Evolutionary conservation across 2,113 vertebrate genomes (phyloP).

Genomic region (Otolemur garnettii): DNA sequence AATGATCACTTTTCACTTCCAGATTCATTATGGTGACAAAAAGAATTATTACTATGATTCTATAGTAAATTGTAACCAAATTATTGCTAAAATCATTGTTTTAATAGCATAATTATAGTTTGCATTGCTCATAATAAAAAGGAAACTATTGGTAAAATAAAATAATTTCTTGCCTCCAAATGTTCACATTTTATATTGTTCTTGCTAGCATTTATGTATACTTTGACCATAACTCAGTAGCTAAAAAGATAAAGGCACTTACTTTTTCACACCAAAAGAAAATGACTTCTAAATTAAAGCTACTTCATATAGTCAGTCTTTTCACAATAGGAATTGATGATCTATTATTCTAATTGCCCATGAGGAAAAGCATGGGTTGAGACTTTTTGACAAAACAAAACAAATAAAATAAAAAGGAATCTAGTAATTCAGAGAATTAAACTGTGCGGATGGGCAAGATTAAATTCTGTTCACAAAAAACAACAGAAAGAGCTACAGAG

Average conservation of each 20-base stretch:
- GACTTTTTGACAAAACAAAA: slow-evolving; percentile 79
- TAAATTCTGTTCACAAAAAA: slow-evolving; percentile 70
- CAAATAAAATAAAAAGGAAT: slow-evolving; percentile 63
- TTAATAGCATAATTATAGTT: slow-evolving; percentile 49
- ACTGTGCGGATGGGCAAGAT: slow-evolving; percentile 77
- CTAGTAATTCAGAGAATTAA: slow-evolving; percentile 87
- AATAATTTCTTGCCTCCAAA: slow-evolving; percentile 41
- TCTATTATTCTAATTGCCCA: slow-evolving; percentile 81
- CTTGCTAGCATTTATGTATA: slow-evolving; percentile 58
- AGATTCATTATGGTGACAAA: slow-evolving; percentile 32
- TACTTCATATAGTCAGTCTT: slow-evolving; percentile 79
- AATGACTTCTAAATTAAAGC: slow-evolving; percentile 80
- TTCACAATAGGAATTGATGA: slow-evolving; percentile 84
- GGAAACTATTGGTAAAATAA: slow-evolving; percentile 60
- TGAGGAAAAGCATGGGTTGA: slow-evolving; percentile 32
- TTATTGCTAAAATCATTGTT: slow-evolving; percentile 36
- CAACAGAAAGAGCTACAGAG: slow-evolving; percentile 64
- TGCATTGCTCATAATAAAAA: slow-evolving; percentile 67
- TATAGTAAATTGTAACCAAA: slow-evolving; percentile 37
- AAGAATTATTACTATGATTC: slow-evolving; percentile 19
- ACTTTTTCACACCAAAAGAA: slow-evolving; percentile 66
- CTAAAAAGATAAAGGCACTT: slow-evolving; percentile 72
- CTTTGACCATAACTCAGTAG: slow-evolving; percentile 54
- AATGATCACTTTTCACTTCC: slow-evolving; percentile 59
- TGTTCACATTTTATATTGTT: slow-evolving; percentile 66